Conservation (phyloP, 2,113 vertebrate species). For the Charadrius vociferus region DNA sequence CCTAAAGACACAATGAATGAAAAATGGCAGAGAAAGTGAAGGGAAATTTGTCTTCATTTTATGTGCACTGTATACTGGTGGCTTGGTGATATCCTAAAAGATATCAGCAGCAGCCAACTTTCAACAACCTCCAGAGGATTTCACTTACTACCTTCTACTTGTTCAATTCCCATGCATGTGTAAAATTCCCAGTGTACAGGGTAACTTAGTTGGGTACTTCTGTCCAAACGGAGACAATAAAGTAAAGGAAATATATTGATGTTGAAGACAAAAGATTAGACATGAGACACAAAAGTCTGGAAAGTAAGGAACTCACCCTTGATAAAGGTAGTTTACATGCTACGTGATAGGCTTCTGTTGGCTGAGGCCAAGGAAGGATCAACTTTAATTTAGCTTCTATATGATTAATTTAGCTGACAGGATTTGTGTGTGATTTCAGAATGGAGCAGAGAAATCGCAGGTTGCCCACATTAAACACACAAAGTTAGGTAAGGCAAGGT, state of each 20-base stretch:
- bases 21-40: conserved; percentile 8
- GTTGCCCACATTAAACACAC: neutral
- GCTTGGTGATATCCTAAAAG: neutral
- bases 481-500: neutral
- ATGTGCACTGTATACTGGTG: neutral
- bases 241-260: neutral
- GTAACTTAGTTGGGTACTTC: neutral
- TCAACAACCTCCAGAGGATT: neutral
- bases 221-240: neutral
- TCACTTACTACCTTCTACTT: neutral
- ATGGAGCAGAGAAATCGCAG: neutral
- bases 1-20: conserved; percentile 4
- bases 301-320: neutral
- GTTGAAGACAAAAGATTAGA: neutral
- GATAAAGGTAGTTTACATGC: neutral
- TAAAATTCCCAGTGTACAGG: neutral
- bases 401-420: neutral
- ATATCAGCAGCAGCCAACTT: neutral
- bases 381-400: neutral
- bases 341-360: neutral
- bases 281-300: neutral
- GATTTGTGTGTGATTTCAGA: neutral
- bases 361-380: neutral
- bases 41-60: conserved; percentile 49
- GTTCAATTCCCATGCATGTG: neutral